Evolutionary conservation across 2,888 invertebrate genomes (phyloP).

Genomic region (Anodontia alba): DNA sequence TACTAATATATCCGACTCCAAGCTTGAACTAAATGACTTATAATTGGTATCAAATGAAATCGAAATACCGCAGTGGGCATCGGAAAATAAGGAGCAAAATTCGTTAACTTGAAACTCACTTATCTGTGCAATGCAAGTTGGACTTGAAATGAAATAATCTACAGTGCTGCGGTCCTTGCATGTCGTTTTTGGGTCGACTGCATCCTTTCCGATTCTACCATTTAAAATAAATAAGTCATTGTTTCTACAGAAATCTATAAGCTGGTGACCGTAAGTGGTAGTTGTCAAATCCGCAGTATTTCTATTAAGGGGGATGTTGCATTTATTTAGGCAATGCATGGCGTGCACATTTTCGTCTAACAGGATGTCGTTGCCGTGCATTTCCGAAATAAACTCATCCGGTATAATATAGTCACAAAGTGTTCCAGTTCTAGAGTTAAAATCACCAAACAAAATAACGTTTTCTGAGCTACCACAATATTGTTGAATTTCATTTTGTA

Average conservation of each 20-base stretch:
- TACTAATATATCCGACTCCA: background rate
- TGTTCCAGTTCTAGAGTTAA: background rate
- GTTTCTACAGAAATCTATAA: background rate
- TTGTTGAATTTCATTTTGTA: slow-evolving; percentile 14
- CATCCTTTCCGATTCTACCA: too few species aligned
- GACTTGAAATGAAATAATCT: too few species aligned
- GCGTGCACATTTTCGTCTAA: background rate
- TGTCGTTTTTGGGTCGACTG: too few species aligned
- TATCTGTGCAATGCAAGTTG: too few species aligned
- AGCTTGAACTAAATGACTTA: background rate
- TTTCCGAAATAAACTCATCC: background rate
- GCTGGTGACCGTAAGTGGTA: slow-evolving; percentile 2
- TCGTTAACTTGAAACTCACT: too few species aligned
- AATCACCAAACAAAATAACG: slow-evolving; percentile 12
- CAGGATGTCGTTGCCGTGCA: background rate
- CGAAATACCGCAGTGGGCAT: too few species aligned
- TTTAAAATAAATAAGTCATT: too few species aligned
- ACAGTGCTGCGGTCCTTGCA: too few species aligned
- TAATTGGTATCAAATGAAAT: background rate
- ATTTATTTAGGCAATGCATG: background rate
- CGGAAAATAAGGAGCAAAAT: too few species aligned
- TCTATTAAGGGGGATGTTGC: background rate
- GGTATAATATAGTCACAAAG: background rate
- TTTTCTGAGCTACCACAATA: background rate
- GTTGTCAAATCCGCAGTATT: background rate